These are phyloP conservation scores for Whitmania pigra DNA, from an alignment of 1,140 invertebrate species.

Conservation along the genomic window DNA sequence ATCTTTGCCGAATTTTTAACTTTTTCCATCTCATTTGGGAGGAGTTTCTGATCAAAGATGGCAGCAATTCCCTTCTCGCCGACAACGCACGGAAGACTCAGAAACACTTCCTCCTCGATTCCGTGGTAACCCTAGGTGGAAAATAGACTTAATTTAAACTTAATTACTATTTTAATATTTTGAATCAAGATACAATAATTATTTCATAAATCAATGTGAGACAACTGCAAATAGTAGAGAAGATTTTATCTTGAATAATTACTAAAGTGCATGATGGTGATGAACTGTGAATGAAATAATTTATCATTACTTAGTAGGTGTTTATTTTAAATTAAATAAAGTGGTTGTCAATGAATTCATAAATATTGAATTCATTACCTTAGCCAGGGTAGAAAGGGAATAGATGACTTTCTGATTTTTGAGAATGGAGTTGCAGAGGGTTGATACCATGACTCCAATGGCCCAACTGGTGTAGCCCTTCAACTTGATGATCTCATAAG, in stretches of 20 bases:
- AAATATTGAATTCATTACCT: constrained; percentile 46
- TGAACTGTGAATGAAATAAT: too few species aligned
- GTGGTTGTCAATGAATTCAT: too few species aligned
- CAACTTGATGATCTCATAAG: constrained; percentile 74
- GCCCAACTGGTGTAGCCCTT: constrained; percentile 84
- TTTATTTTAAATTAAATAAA: too few species aligned
- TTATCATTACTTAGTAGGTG: too few species aligned
- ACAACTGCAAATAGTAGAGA: too few species aligned
- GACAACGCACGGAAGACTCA: constrained; percentile 68
- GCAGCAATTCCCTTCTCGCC: constrained; percentile 61
- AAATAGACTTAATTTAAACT: background rate
- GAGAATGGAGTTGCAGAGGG: constrained; percentile 59
- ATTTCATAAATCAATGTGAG: too few species aligned
- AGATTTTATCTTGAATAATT: too few species aligned
- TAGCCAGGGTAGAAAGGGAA: constrained; percentile 64
- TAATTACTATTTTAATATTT: too few species aligned
- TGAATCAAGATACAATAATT: too few species aligned
- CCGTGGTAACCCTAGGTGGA: constrained; percentile 65
- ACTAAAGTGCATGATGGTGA: too few species aligned
- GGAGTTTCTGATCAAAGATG: constrained; percentile 63
- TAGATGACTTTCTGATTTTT: constrained; percentile 63
- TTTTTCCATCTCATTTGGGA: constrained; percentile 50
- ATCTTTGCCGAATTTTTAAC: constrained; percentile 57
- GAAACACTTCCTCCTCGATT: constrained; percentile 66
- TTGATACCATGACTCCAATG: constrained; percentile 67